phyloP scores from a whole-genome alignment of 2,113 vertebrate species.

The Rhinoptilus africanus region DNA sequence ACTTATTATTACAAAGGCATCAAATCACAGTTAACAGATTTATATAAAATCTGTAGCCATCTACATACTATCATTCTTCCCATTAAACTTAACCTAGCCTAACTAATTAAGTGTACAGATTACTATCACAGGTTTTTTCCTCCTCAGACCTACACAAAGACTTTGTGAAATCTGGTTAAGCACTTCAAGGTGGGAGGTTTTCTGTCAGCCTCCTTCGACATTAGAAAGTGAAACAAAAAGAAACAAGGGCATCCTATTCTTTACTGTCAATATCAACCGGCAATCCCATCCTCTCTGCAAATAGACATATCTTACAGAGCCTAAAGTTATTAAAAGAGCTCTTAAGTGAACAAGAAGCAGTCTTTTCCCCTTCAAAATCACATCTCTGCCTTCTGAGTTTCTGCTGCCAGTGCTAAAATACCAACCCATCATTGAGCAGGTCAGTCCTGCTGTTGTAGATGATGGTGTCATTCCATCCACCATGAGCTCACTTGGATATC shows the following conservation, averaged over 20 bases:
- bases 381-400: neutral
- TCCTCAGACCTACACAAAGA: neutral
- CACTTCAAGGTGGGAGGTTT: neutral
- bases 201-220: neutral
- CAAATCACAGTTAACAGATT: slow-evolving; percentile 46
- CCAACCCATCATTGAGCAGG: neutral
- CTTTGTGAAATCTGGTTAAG: neutral
- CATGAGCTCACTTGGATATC: neutral
- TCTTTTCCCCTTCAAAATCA: neutral
- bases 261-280: neutral
- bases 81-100: slow-evolving; percentile 18
- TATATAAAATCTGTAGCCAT: slow-evolving; percentile 52
- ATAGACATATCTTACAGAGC: neutral
- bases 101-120: slow-evolving; percentile 51
- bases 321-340: neutral
- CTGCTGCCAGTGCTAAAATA: neutral
- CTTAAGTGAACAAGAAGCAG: neutral
- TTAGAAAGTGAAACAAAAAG: neutral
- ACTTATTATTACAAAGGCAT: slow-evolving; percentile 61
- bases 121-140: slow-evolving; percentile 36
- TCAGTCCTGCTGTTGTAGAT: neutral
- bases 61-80: neutral
- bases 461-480: neutral
- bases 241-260: neutral
- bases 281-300: neutral